Base-by-base conservation (phyloP, 2,888 invertebrate species). In the Leucozona laternaria region DNA sequence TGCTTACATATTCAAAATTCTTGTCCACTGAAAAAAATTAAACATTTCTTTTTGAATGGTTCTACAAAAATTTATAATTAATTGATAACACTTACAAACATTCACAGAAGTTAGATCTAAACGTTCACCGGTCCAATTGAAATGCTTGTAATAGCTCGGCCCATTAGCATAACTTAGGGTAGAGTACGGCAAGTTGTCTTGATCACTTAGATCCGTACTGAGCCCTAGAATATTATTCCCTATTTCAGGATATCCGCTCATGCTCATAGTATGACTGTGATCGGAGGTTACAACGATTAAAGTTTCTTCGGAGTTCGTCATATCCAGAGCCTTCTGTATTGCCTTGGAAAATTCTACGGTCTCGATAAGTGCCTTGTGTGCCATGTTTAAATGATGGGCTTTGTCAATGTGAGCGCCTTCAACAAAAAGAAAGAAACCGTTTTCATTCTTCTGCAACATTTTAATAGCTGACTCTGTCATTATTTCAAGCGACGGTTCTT, bases 261-360 rank as follows among this genome's bases (percentile, higher is more conserved):
- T 94, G 0, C 95, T 94, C 94, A 97, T 94, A 0, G 96, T 95
- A 88, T 97, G 97, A 0, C 96, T 95, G 90, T 97, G 97, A 91
- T 97, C 97, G 0, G 96, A 93, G 0, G 96, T 96, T 4, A 96
- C 97, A 0, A 97, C 95, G 37, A 97, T 95, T 3, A 98, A 91
- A 0, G 97, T 97, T 43, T 97, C 96, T n/a, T 94, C 92, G n/a
- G 92, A 91, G 62, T 92, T 92, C 0, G 96, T 95, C 89, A 96
- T 89, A 1, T 93, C 91, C 66, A 93, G 90, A 0, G 96, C 96
- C 88, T 93, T 92, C 83, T 94, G 90, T 45, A 96, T 93, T 1
- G 97, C 96, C 89, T 95, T 94, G 70, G 95, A 94, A 89, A 97
- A 95, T 90, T 96, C 96, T 0, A 96, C 93, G 0, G 96, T 95